Evolutionary conservation across 2,888 invertebrate genomes (phyloP).

Genomic region (Thymelicus acteon): DNA sequence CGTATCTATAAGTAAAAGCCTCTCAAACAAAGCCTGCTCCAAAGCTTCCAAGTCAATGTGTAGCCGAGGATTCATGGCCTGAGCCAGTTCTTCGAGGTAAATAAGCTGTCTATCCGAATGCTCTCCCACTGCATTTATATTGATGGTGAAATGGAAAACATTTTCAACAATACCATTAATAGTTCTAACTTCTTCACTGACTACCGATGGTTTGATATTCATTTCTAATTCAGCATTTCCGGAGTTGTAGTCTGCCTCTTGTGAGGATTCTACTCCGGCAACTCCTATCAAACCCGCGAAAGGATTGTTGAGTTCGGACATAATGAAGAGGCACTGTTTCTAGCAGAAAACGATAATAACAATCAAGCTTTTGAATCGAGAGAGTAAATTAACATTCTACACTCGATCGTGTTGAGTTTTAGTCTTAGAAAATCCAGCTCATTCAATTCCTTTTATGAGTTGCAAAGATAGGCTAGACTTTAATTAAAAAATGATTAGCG

Average conservation of each 20-base stretch:
- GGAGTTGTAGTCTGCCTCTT: conserved; percentile 54
- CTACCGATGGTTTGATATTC: conserved; percentile 51
- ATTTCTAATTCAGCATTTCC: conserved; percentile 52
- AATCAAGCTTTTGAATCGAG: conserved; percentile 37
- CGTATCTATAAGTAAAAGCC: conserved; percentile 86
- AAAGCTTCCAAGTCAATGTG: conserved; percentile 87
- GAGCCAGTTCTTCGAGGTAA: conserved; percentile 87
- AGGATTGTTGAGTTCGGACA: conserved; percentile 78
- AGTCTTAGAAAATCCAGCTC: conserved; percentile 28
- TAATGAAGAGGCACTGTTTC: conserved; percentile 44
- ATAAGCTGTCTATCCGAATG: conserved; percentile 79
- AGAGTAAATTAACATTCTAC: conserved; percentile 43
- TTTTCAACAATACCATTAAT: conserved; percentile 87
- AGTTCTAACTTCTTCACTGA: conserved; percentile 57
- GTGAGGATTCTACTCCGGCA: conserved; percentile 55
- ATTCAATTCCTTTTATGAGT: conserved; percentile 22
- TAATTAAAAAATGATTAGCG: conserved; percentile 30
- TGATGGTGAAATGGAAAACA: conserved; percentile 90
- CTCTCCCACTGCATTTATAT: conserved; percentile 69
- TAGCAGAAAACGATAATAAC: conserved; percentile 35
- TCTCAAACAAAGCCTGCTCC: conserved; percentile 92
- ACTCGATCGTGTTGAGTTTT: conserved; percentile 17
- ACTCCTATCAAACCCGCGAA: conserved; percentile 73
- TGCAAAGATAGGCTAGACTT: conserved; percentile 32
- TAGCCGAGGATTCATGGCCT: conserved; percentile 72